Conservation (phyloP, 2,797 vertebrate genomes). For the Cuniculus paca region DNA sequence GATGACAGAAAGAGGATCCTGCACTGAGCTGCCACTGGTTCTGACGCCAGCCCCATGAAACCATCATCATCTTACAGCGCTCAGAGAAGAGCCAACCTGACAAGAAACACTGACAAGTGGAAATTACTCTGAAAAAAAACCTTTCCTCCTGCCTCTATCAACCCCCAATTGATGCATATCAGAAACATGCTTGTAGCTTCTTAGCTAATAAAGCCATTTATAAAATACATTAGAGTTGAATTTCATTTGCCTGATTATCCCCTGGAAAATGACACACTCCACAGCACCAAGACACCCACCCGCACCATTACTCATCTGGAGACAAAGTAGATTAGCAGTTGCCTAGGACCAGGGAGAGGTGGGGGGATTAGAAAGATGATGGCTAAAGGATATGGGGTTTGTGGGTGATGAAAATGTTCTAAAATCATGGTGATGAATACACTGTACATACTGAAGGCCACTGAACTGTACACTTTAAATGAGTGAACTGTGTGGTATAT, state of each 20-base stretch:
- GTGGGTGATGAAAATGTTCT: background rate
- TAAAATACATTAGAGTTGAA: slow-evolving; percentile 4
- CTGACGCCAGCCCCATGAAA: background rate
- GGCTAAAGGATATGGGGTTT: background rate
- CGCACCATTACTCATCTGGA: background rate
- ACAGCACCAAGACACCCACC: background rate
- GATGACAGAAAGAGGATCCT: slow-evolving; percentile 13
- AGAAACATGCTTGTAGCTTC: background rate
- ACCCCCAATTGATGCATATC: background rate
- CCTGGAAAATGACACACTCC: background rate
- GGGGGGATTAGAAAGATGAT: background rate
- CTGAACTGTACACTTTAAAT: background rate
- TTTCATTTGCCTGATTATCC: slow-evolving; percentile 57
- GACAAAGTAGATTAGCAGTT: background rate
- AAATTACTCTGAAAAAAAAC: background rate
- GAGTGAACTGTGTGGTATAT: background rate
- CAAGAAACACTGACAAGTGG: background rate
- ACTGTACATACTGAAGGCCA: background rate
- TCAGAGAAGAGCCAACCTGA: background rate
- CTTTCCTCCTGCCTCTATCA: background rate
- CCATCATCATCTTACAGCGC: background rate
- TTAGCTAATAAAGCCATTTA: slow-evolving; percentile 61
- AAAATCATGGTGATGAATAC: background rate
- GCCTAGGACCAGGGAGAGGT: background rate
- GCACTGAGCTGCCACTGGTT: background rate